phyloP scores from a whole-genome alignment of 2,797 vertebrate species.

The Clarias laeviceps region DNA sequence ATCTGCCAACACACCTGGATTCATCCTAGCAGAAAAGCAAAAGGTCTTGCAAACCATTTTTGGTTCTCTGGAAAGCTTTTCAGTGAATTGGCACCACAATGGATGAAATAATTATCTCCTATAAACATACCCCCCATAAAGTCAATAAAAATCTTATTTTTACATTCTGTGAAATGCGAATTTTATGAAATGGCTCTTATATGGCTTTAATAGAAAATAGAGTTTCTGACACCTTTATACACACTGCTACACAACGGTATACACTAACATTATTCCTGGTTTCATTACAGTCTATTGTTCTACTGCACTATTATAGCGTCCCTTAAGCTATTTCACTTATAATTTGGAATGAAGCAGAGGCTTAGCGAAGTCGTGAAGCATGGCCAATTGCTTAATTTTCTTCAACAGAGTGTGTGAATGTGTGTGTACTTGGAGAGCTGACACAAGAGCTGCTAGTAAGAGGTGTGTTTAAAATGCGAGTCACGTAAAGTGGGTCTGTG shows the following conservation, averaged over 20 bases:
- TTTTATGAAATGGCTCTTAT: neutral
- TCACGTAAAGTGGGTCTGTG: constrained; percentile 89
- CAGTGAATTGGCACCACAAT: neutral
- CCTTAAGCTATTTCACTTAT: constrained; percentile 2
- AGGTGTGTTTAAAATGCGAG: constrained; percentile 84
- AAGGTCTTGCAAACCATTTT: neutral
- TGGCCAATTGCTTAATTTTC: neutral
- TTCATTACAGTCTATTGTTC: neutral
- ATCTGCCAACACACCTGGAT: neutral
- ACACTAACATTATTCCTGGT: neutral
- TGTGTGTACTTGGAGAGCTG: constrained; percentile 59
- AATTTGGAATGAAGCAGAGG: neutral
- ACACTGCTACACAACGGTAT: neutral
- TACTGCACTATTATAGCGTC: neutral
- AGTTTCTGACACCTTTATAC: neutral
- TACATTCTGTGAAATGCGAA: neutral
- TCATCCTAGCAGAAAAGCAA: too few species aligned
- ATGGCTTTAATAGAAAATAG: neutral
- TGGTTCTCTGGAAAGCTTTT: neutral
- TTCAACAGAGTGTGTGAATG: constrained; percentile 24
- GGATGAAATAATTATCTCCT: neutral
- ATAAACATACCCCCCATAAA: neutral
- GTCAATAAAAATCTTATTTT: neutral
- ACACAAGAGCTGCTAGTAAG: constrained; percentile 57
- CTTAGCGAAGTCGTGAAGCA: constrained; percentile 4